These are phyloP conservation scores for Lytechinus pictus DNA, from an alignment of 35 echinoderm and acorn worm genomes.

Conservation along the genomic window DNA sequence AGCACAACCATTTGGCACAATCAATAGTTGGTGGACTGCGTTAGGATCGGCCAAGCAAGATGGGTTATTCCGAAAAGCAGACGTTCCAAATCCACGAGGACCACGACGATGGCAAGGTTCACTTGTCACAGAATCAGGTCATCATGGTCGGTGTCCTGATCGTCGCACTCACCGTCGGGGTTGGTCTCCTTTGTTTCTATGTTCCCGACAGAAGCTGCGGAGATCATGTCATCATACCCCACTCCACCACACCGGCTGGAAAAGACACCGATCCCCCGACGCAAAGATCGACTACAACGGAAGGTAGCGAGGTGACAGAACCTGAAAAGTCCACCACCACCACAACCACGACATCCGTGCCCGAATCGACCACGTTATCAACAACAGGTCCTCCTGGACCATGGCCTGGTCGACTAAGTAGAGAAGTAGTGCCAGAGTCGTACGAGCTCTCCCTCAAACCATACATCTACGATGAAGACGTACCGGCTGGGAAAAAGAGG, in stretches of 20 bases:
- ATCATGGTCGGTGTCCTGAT: neutral
- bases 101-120: neutral
- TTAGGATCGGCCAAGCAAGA: neutral
- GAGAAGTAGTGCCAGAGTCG: neutral
- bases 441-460: constrained; percentile 29
- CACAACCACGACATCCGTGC: neutral
- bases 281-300: too few species aligned
- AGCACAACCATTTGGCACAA: neutral
- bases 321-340: neutral
- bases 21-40: neutral
- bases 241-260: too few species aligned
- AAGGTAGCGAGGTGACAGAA: neutral
- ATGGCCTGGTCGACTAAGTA: neutral
- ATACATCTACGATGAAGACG: neutral
- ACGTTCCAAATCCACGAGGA: neutral
- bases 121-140: neutral
- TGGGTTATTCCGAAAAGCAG: neutral
- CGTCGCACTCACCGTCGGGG: neutral
- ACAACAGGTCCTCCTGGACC: neutral
- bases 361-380: neutral
- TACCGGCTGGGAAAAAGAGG: neutral
- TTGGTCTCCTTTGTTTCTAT: constrained; percentile 22
- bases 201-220: neutral
- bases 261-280: too few species aligned
- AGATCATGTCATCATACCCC: too few species aligned